Percentiles rank a stretch among this genome's conserved stretches.
These are phyloP conservation scores for Pocota personata DNA, from an alignment of 2,888 invertebrate genomes.

Conservation along the genomic window DNA sequence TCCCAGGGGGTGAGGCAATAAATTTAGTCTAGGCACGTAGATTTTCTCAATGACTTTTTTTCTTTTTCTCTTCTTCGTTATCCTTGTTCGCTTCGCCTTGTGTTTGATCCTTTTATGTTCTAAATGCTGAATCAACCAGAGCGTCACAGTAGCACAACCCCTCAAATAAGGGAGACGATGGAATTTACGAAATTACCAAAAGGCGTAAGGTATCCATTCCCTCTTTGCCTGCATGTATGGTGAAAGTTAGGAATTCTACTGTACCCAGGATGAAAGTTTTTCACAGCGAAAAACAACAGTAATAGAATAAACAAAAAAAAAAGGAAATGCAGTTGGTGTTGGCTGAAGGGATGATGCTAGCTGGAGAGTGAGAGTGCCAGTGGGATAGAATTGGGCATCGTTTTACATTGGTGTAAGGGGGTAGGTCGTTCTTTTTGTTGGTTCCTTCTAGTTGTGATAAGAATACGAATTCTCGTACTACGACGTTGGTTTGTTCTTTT, in stretches of 20 bases:
- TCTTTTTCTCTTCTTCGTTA: background rate
- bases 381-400: slow-evolving; percentile 43
- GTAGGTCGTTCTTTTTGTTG: slow-evolving; percentile 6
- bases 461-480: slow-evolving; percentile 58
- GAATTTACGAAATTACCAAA: slow-evolving; percentile 59
- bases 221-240: slow-evolving; percentile 15
- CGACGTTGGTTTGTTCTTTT: slow-evolving; percentile 39
- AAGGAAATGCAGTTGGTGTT: slow-evolving; percentile 48
- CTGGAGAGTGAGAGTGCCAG: slow-evolving; percentile 24
- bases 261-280: slow-evolving; percentile 53
- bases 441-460: slow-evolving; percentile 50
- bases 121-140: slow-evolving; percentile 10
- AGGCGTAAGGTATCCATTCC: slow-evolving; percentile 60
- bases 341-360: slow-evolving; percentile 35
- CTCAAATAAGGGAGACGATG: slow-evolving; percentile 32
- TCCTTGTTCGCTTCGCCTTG: background rate
- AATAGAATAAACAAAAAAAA: slow-evolving; percentile 64
- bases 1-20: slow-evolving; percentile 74
- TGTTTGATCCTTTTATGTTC: background rate
- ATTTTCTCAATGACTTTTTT: slow-evolving; percentile 67
- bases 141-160: slow-evolving; percentile 33
- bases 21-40: slow-evolving; percentile 77
- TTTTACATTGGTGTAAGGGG: slow-evolving; percentile 37
- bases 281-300: slow-evolving; percentile 47
- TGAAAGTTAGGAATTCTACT: slow-evolving; percentile 17